phyloP scores from a whole-genome alignment of 2,113 vertebrate species.

The Perognathus longimembris region DNA sequence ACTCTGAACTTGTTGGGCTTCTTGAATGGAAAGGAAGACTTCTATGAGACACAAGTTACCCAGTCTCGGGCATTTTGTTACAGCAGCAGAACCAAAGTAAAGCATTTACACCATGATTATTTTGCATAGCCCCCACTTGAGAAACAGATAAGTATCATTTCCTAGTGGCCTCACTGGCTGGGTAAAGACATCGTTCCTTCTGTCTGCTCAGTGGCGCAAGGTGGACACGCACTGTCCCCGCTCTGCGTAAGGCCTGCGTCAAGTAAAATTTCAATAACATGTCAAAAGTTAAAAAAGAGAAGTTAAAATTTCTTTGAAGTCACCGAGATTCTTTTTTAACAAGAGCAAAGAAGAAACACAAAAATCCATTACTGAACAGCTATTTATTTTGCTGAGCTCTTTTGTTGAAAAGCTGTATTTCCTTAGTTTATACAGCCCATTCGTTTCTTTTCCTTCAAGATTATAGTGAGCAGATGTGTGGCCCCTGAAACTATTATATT shows the following conservation, averaged over 20 bases:
- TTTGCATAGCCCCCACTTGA: background rate
- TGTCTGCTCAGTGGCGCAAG: background rate
- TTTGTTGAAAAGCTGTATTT: background rate
- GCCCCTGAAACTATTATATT: background rate
- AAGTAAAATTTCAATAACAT: background rate
- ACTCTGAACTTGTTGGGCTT: background rate
- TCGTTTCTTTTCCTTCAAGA: background rate
- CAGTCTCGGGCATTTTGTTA: background rate
- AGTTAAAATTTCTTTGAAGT: background rate
- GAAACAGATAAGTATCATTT: background rate
- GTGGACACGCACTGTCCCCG: rapidly evolving
- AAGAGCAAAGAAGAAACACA: background rate
- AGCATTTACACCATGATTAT: background rate
- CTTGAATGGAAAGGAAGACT: background rate
- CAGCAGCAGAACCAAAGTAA: background rate
- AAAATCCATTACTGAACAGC: background rate
- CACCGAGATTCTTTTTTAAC: background rate
- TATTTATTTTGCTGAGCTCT: background rate
- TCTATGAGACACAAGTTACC: background rate
- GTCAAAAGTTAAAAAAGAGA: background rate
- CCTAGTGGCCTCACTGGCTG: background rate
- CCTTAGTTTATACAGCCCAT: background rate
- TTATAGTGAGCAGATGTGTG: too few relatives aligned
- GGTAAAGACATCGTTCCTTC: background rate
- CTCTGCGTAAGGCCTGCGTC: too few relatives aligned